A percentile compares a stretch with the other conserved stretches of the same genome.
These are phyloP conservation scores for Villa cingulata DNA, from an alignment of 2,888 invertebrate species.

Conservation along the genomic window DNA sequence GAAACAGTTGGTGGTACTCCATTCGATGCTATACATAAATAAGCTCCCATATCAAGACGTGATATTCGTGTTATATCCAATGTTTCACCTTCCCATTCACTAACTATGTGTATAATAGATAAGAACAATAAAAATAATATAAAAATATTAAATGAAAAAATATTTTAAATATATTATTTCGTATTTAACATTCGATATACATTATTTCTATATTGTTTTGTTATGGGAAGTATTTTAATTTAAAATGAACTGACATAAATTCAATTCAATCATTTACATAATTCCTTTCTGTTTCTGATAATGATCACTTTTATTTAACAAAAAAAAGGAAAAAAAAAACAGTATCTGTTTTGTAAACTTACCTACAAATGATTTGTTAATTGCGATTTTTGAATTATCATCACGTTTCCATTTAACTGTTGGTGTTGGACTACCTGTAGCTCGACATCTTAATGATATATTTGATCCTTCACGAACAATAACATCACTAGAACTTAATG, in stretches of 20 bases:
- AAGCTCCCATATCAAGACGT: conserved; percentile 80
- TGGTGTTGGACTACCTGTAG: conserved; percentile 76
- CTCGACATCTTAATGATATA: conserved; percentile 76
- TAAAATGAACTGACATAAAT: too few species aligned
- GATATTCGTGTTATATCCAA: conserved; percentile 75
- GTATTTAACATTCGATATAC: too few species aligned
- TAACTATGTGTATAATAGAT: conserved; percentile 40
- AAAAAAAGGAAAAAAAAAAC: too few species aligned
- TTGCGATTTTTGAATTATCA: conserved; percentile 73
- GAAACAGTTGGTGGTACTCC: conserved; percentile 85
- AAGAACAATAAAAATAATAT: too few species aligned
- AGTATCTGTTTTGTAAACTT: too few species aligned
- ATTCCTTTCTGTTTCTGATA: too few species aligned
- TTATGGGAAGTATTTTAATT: too few species aligned
- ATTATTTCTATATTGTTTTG: too few species aligned
- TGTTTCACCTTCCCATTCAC: conserved; percentile 75
- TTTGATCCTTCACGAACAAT: conserved; percentile 82
- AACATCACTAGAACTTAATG: conserved; percentile 73
- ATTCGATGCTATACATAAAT: conserved; percentile 78
- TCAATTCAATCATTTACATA: too few species aligned
- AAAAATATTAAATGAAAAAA: too few species aligned
- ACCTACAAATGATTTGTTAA: conserved; percentile 74
- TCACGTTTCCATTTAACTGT: conserved; percentile 85
- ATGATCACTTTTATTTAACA: too few species aligned
- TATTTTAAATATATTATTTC: too few species aligned